These are phyloP conservation scores for Brachionus calyciflorus DNA, from an alignment of 1,140 invertebrate species.

Conservation along the genomic window DNA sequence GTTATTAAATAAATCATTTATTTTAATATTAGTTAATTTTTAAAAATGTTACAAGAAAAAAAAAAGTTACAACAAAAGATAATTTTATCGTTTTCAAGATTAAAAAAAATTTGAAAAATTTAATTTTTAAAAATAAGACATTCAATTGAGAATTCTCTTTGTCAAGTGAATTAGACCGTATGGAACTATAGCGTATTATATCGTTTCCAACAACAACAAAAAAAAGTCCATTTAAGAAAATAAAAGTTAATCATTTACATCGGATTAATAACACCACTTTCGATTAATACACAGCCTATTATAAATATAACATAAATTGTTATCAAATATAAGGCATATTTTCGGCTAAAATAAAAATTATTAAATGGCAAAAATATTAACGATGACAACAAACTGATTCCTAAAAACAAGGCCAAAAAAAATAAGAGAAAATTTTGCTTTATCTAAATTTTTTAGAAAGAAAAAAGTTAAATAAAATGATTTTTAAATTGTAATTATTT, in stretches of 20 bases:
- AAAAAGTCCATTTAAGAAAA: background rate
- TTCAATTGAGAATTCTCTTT: too few species aligned
- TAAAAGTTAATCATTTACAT: background rate
- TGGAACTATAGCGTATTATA: too few species aligned
- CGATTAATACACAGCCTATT: constrained; percentile 22
- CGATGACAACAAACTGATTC: constrained; percentile 5
- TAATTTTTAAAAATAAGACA: too few species aligned
- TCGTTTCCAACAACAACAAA: background rate
- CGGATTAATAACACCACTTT: constrained; percentile 39
- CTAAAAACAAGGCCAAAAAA: constrained; percentile 31
- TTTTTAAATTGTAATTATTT: background rate
- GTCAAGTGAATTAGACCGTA: too few species aligned
- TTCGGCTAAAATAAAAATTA: constrained; percentile 21
- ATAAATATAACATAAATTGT: constrained; percentile 27
- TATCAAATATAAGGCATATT: constrained; percentile 23
- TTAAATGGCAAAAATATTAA: constrained; percentile 43
- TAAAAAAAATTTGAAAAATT: too few species aligned
- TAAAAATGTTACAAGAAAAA: too few species aligned
- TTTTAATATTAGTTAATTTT: too few species aligned
- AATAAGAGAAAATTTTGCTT: constrained; percentile 24
- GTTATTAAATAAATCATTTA: too few species aligned
- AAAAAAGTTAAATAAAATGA: too few species aligned
- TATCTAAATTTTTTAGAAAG: background rate
- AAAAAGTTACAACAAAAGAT: too few species aligned
- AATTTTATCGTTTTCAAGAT: too few species aligned